These are phyloP conservation scores for Dorcus hopei DNA, from an alignment of 2,888 invertebrate genomes.

Conservation along the genomic window DNA sequence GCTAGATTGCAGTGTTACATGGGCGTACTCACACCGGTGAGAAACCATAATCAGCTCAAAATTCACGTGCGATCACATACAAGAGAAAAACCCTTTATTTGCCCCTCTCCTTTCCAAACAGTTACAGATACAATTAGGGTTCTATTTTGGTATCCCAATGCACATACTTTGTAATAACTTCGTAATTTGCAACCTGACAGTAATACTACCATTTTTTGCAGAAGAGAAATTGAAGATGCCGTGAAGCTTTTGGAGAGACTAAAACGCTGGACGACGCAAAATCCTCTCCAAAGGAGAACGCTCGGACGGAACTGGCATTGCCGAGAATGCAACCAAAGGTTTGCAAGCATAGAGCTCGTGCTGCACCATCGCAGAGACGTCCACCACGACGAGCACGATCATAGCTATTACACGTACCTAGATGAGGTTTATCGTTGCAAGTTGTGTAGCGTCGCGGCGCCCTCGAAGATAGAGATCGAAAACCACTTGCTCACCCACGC, in stretches of 20 bases:
- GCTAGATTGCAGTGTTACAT: constrained; percentile 32
- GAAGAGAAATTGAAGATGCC: too few relatives aligned
- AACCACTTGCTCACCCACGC: constrained; percentile 1
- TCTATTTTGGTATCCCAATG: too few relatives aligned
- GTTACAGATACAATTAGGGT: too few relatives aligned
- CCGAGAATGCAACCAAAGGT: not conserved
- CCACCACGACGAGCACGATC: constrained; percentile 29
- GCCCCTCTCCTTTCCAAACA: too few relatives aligned
- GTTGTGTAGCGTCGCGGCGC: constrained; percentile 1
- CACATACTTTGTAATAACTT: too few relatives aligned
- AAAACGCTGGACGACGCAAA: not conserved
- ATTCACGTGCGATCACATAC: too few relatives aligned
- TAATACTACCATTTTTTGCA: too few relatives aligned
- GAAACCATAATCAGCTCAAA: too few relatives aligned
- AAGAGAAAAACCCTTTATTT: too few relatives aligned
- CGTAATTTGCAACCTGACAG: too few relatives aligned
- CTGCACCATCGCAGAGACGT: constrained; percentile 51
- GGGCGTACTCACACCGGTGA: constrained; percentile 31
- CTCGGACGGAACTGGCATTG: constrained; percentile 19
- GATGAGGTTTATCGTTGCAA: constrained; percentile 21
- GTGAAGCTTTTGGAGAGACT: too few relatives aligned
- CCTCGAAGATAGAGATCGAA: constrained; percentile 3
- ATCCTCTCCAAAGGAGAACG: too few relatives aligned
- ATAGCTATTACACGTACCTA: constrained; percentile 27
- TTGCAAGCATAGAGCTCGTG: not conserved